Evolutionary conservation across 2,113 vertebrate genomes (phyloP).

Genomic region (Heterotilapia buettikoferi): DNA sequence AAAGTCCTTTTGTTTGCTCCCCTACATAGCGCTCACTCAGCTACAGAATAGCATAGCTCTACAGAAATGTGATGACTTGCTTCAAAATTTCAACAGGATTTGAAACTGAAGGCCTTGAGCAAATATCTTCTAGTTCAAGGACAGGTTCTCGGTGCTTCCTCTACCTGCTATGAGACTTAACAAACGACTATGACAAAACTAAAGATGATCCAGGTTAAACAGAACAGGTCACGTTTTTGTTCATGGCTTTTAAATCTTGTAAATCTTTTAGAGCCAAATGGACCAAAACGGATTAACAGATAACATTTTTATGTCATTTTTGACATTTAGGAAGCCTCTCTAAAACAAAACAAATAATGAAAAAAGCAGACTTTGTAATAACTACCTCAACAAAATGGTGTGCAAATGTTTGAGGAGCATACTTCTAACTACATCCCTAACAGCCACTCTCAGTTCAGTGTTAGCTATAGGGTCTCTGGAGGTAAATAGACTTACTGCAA

Average conservation of each 20-base stretch:
- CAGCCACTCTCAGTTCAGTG: not conserved
- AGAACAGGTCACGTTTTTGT: not conserved
- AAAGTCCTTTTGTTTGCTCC: not conserved
- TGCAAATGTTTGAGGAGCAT: not conserved
- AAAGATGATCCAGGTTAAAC: not conserved
- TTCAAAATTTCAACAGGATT: not conserved
- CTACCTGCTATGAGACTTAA: not conserved
- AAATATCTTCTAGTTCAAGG: not conserved
- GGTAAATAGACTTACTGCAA: conserved; percentile 53
- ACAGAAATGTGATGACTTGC: not conserved
- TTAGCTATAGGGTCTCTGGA: conserved; percentile 12
- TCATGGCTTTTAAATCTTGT: not conserved
- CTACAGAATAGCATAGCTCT: not conserved
- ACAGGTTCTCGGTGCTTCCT: rapidly evolving
- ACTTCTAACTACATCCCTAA: not conserved
- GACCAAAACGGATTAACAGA: not conserved
- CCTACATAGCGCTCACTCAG: not conserved
- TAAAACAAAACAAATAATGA: not conserved
- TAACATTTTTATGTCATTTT: not conserved
- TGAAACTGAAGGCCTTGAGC: not conserved
- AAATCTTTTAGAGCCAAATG: not conserved
- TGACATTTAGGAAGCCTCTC: not conserved
- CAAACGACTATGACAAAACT: not conserved
- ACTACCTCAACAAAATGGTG: not conserved
- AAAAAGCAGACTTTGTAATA: not conserved